phyloP scores from a whole-genome alignment of 2,113 vertebrate genomes.

The Paradisaea rubra region DNA sequence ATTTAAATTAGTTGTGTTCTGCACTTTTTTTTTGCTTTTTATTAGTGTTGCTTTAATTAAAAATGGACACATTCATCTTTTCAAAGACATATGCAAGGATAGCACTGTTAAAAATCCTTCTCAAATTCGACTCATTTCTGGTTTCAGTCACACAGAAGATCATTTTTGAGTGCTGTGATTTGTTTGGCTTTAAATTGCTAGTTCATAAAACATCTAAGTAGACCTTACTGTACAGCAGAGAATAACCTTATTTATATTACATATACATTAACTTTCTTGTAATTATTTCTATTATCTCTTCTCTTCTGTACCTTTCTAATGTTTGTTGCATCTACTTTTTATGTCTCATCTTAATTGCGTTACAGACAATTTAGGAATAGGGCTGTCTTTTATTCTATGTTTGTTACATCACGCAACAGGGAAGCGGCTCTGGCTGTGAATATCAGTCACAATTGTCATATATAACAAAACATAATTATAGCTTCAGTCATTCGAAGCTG shows the following conservation, averaged over 20 bases:
- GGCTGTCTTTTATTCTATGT: not conserved
- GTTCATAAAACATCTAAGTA: not conserved
- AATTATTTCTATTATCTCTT: not conserved
- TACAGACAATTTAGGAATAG: not conserved
- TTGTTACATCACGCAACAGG: not conserved
- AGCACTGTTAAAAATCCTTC: not conserved
- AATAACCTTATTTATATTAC: not conserved
- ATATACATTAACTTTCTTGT: not conserved
- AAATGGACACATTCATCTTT: not conserved
- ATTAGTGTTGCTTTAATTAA: not conserved
- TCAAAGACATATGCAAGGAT: not conserved
- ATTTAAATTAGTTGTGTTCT: not conserved
- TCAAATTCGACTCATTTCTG: not conserved
- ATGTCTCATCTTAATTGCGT: not conserved
- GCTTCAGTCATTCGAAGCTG: not conserved
- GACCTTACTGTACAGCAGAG: not conserved
- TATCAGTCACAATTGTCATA: not conserved
- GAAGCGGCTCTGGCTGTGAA: not conserved
- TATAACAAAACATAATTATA: conserved; percentile 29
- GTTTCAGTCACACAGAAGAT: not conserved
- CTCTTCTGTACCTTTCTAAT: not conserved
- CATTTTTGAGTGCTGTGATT: not conserved
- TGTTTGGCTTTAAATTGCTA: not conserved
- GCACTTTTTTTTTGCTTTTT: not conserved
- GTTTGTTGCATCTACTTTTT: not conserved